phyloP scores from a whole-genome alignment of 2,888 invertebrate genomes.

The Meiosimyza decipiens region DNA sequence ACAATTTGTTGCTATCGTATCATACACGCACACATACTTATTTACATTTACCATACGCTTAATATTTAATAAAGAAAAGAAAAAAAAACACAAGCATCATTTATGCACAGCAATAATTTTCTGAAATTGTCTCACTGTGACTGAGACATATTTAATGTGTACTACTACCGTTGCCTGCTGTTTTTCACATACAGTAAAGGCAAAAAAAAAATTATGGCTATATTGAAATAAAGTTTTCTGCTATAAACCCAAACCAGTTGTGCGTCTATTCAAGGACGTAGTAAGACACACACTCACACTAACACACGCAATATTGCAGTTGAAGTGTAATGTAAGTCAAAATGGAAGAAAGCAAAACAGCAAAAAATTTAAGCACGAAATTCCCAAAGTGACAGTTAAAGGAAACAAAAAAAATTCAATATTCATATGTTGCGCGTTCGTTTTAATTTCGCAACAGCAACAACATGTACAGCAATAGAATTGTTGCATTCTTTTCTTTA shows the following conservation, averaged over 20 bases:
- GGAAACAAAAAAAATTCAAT: neutral
- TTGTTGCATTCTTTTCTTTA: neutral
- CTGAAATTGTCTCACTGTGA: neutral
- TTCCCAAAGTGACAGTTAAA: no score
- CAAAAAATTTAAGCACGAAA: neutral
- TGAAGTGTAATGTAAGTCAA: neutral
- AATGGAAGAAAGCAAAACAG: neutral
- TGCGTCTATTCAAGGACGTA: no score
- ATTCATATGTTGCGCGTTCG: slow-evolving; percentile 8
- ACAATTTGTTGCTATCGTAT: neutral
- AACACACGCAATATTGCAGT: no score
- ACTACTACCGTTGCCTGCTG: no score
- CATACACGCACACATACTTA: neutral
- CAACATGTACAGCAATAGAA: neutral
- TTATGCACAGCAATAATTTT: neutral
- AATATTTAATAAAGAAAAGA: neutral
- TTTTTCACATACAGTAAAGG: no score
- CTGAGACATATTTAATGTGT: no score
- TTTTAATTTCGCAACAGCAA: neutral
- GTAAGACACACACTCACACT: no score
- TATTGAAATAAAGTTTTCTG: no score
- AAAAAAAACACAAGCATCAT: neutral
- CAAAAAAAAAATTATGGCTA: no score
- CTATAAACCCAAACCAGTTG: no score
- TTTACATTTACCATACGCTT: neutral